Conservation (phyloP, 2,113 vertebrate genomes). For the Hypanus sabinus region DNA sequence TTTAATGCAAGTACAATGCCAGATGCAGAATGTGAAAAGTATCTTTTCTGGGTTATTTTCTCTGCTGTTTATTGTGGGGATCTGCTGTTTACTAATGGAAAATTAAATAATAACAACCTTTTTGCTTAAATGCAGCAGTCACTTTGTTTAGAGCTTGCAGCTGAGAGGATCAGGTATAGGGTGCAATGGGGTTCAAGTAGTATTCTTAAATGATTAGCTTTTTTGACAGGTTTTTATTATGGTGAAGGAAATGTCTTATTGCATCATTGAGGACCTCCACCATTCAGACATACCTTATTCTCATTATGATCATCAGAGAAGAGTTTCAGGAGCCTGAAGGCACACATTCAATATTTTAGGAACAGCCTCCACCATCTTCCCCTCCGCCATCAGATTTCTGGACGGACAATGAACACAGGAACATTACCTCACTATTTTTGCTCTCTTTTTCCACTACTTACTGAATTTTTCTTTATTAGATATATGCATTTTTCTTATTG, state of each 20-base stretch:
- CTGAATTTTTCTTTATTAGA: too few species aligned
- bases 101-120: neutral
- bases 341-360: too few species aligned
- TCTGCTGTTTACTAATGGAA: neutral
- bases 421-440: too few species aligned
- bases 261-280: too few species aligned
- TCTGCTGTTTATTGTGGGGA: neutral
- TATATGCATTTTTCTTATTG: too few species aligned
- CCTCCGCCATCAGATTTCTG: too few species aligned
- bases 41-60: neutral
- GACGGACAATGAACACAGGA: too few species aligned
- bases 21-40: neutral
- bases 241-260: neutral
- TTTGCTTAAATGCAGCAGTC: neutral
- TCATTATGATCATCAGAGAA: too few species aligned
- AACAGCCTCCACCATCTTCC: too few species aligned
- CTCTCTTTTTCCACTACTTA: too few species aligned
- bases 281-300: too few species aligned
- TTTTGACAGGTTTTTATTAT: neutral
- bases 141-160: neutral
- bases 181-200: neutral
- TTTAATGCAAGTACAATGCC: neutral
- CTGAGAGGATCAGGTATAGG: neutral
- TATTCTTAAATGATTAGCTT: neutral
- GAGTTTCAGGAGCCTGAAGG: too few species aligned